Evolutionary conservation across 2,888 invertebrate genomes (phyloP), one percentile per base, ranked within the genome.

Genomic region (Podabrus alpinus): DNA sequence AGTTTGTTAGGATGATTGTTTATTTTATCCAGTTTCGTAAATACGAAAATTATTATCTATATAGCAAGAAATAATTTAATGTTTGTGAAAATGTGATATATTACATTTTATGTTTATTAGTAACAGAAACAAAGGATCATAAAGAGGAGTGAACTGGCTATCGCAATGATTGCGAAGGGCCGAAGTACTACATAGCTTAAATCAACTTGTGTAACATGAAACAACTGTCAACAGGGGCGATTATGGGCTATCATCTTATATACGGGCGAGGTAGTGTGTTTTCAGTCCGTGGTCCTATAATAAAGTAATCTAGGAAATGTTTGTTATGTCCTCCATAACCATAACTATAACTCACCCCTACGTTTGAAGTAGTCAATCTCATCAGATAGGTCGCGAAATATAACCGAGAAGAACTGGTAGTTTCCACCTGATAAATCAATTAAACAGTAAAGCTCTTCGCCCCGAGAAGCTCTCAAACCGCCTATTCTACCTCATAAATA

Each of bases 361-460:
- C 79, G 79, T 82, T 80, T 59, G 72, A 73, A 79, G 77, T 77
- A 75, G 78, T 81, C 81, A 78, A 81, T 81, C 81, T 82, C 81
- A 82, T 80, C 82, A 82, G 80, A 79, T 77, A 78, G 79, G 80
- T 80, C 80, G 81, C 80, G 81, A 81, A 83, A 80, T 81, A 82
- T 81, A 83, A 82, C 80, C 81, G 82, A 84, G 80, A 82, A 82
- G 79, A 81, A 80, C 80, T 79, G 75, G 71, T 77, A 79, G 80
- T 85, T 86, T 86, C 86, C 86, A 86, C 86, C 86, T 86, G 86
- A 86, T 86, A 86, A 86, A 86, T 86, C 86, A 86, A 86, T 86
- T 85, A 84, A 81, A 82, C 45, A n/a, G 45, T 45, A 45, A 60
- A 66, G 75, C 67, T 72, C 71, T 64, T 73, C 62, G 15, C 73